These are phyloP conservation scores for Campylomormyrus numenius DNA, from an alignment of 2,113 vertebrate genomes.

Conservation along the genomic window DNA sequence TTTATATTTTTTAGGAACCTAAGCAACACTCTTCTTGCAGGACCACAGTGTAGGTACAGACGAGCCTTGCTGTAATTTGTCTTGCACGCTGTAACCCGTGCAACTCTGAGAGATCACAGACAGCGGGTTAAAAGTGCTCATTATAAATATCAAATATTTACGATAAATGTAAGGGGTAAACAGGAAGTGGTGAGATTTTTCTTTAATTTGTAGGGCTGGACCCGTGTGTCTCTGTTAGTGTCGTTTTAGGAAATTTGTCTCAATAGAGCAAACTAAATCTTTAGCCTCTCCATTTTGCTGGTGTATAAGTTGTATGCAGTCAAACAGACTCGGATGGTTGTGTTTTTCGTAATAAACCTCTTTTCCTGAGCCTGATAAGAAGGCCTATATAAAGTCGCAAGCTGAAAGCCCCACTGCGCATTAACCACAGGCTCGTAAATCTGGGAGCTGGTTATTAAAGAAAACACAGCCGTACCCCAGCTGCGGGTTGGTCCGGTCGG, in stretches of 20 bases:
- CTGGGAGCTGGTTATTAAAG: background rate
- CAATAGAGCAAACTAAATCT: background rate
- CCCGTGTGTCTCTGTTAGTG: background rate
- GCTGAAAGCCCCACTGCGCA: background rate
- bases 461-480: background rate
- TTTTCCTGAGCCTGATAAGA: background rate
- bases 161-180: background rate
- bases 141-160: conserved; percentile 4
- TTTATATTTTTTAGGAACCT: background rate
- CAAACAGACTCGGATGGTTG: background rate
- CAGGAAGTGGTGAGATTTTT: background rate
- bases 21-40: background rate
- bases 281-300: background rate
- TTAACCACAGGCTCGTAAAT: background rate
- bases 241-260: background rate
- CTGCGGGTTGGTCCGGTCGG: conserved; percentile 5
- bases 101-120: background rate
- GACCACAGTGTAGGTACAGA: background rate
- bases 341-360: background rate
- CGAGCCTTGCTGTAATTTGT: background rate
- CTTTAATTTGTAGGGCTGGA: background rate
- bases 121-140: background rate
- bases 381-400: background rate
- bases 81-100: background rate
- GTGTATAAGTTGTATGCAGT: background rate